Base-by-base conservation (phyloP, 2,888 invertebrate species). In the Mythimna vitellina region DNA sequence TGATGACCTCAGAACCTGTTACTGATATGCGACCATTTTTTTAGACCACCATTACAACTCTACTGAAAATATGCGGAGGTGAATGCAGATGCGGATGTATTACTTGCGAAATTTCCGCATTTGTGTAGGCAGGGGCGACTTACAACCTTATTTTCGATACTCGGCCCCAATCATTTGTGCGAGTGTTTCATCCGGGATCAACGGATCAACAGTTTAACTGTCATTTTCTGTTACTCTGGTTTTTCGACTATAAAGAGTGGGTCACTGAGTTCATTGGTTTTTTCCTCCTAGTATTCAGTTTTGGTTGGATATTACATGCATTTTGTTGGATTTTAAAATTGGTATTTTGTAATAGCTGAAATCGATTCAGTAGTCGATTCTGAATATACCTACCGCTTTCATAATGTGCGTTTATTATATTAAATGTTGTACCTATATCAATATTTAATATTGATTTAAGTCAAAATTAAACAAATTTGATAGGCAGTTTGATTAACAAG, bases 201-300 rank as follows among this genome's bases (percentile, higher is more conserved):
- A 56, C 38, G 76, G 80, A 76, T 86, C 78, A 82, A 75, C 81
- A 70, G 67, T 83, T 79, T 74, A 76, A 80, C 68, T 70, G 57
- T 71, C 70, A 32, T 76, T 82, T 80, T 81, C 71, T 80, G 78
- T 72, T 72, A 53, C 56, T 71, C 78, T 81, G 74, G 68, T 73
- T 80, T 75, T 10, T 35, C n/a, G 49, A 58, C 25, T 69, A n/a
- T 63, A 63, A 57, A 63, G 20, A 46, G 17, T 51, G 22, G 60
- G 54, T 60, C 32, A 70, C 35, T 69, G 70, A 62, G 25, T 38
- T 42, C 12, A 4, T 65, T 57, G 9, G n/a, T 42, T 60, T 10
- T 25, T 57, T 1, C 35, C 17, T 58, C 29, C 17, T 42, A 12
- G 25, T 32, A 10, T 22, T 8, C 6, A 12, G 1, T 56, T 51